These are phyloP conservation scores for Fringilla coelebs DNA, from an alignment of 2,797 vertebrate genomes.

Conservation along the genomic window DNA sequence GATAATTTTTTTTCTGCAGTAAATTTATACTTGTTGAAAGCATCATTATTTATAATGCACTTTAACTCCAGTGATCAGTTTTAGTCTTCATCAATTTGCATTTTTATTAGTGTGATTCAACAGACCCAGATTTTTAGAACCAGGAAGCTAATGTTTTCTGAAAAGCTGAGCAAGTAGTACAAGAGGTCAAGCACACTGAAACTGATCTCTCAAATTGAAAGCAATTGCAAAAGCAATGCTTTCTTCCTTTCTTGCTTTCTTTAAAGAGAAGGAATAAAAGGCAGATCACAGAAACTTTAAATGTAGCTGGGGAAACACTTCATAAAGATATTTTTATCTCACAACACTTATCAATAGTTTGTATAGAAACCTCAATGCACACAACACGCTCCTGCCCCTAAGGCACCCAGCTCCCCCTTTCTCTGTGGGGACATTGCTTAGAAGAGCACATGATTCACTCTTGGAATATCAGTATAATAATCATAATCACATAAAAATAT, in stretches of 20 bases:
- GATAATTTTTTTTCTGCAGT: background rate
- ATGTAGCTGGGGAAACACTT: background rate
- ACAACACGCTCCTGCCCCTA: background rate
- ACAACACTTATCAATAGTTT: background rate
- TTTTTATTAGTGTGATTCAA: background rate
- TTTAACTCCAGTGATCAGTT: background rate
- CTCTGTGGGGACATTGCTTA: background rate
- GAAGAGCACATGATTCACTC: background rate
- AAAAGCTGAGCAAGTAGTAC: conserved; percentile 21
- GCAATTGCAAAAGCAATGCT: background rate
- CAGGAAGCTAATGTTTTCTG: conserved; percentile 19
- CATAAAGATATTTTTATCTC: background rate
- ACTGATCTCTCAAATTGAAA: background rate
- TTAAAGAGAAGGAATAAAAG: no score
- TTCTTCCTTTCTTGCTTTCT: background rate
- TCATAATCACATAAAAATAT: background rate
- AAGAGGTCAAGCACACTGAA: background rate
- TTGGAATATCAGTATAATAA: background rate
- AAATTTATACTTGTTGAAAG: background rate
- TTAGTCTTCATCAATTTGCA: background rate
- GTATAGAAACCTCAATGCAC: background rate
- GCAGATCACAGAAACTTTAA: background rate
- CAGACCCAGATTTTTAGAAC: background rate
- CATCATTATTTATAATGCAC: background rate
- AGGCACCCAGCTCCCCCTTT: background rate